Base-by-base conservation (phyloP, 2,888 invertebrate species). In the Dyspetes luteomarginatus region DNA sequence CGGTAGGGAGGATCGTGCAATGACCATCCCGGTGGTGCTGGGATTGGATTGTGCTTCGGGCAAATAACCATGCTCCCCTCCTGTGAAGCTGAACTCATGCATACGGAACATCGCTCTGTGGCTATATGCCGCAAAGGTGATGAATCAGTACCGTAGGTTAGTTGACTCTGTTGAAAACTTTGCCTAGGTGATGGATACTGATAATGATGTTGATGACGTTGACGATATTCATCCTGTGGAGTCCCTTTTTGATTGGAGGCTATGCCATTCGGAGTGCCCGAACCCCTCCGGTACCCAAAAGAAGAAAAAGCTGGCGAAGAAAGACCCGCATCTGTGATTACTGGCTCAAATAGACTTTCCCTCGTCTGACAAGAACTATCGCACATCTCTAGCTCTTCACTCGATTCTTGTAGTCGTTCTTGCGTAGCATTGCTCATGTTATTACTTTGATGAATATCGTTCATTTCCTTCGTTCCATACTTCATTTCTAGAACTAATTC, bases 281-380 rank as follows among this genome's bases (percentile, higher is more conserved):
- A 80, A 0, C 58, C 73, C 3, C 74, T 80, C 4, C 85, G 86
- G 87, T 94, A 93, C 24, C 94, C 94, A 87, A 94, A 94, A 0
- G 94, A 94, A 76, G 93, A 93, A 89, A 94, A 94, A 1, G 87
- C 88, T 0, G 87, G 85, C 86, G 86, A 93, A 87, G 82, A 91
- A 87, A 83, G 85, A 12, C 12, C n/a, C 17, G 85, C 43, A 41
- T 90, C 86, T 43, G 92, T 85, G 48, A 89, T 89, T 81, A 92
- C 92, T 19, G 93, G 88, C 67, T 93, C 92, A 88, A 96, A 96
- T 36, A 96, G 92, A 87, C 96, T 96, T 90, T 96, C 97, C 85
- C 97, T 94, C 0, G 97, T 97, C 90, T 97, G 97, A 90, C 97
- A 97, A 68, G 95, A 95, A 90, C 94, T 95, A 90, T 96, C 96